These are phyloP conservation scores for Drosophila prostipennis DNA, from an alignment of 2,888 invertebrate species.

Conservation along the genomic window DNA sequence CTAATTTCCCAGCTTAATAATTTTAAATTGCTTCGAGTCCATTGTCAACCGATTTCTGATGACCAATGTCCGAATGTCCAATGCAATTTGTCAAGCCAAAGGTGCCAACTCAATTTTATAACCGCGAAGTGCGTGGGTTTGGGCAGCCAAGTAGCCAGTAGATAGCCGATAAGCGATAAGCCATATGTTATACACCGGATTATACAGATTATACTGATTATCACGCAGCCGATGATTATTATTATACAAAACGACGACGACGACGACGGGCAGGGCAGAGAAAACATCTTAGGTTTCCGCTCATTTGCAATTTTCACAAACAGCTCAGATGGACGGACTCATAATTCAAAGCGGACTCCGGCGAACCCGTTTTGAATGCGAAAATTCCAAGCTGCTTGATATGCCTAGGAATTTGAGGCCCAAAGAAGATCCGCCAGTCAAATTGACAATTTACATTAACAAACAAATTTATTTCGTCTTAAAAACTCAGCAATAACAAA, in stretches of 20 bases:
- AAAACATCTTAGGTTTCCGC: slow-evolving; percentile 49
- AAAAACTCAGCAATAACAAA: slow-evolving; percentile 59
- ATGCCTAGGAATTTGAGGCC: slow-evolving; percentile 25
- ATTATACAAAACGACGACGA: slow-evolving; percentile 18
- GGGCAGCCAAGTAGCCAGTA: slow-evolving; percentile 17
- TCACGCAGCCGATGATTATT: not conserved
- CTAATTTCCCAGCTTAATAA: slow-evolving; percentile 64
- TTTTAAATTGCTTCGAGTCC: slow-evolving; percentile 64
- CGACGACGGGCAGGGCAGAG: slow-evolving; percentile 10
- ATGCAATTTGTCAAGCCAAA: slow-evolving; percentile 70
- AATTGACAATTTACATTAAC: slow-evolving; percentile 46
- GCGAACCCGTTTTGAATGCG: slow-evolving; percentile 57
- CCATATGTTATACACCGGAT: slow-evolving; percentile 31
- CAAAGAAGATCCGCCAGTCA: slow-evolving; percentile 39
- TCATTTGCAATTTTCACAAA: slow-evolving; percentile 69
- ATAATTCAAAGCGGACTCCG: slow-evolving; percentile 53
- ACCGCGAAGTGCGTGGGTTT: slow-evolving; percentile 28
- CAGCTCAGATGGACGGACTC: slow-evolving; percentile 43
- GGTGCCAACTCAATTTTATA: slow-evolving; percentile 37
- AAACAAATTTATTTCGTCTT: slow-evolving; percentile 63
- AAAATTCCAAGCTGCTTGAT: slow-evolving; percentile 12
- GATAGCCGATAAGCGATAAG: slow-evolving; percentile 29
- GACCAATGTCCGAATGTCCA: slow-evolving; percentile 51
- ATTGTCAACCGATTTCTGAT: slow-evolving; percentile 31
- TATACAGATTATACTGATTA: slow-evolving; percentile 3